phyloP scores from a whole-genome alignment of 2,797 vertebrate species.

The Mormyrus hasselquistii region DNA sequence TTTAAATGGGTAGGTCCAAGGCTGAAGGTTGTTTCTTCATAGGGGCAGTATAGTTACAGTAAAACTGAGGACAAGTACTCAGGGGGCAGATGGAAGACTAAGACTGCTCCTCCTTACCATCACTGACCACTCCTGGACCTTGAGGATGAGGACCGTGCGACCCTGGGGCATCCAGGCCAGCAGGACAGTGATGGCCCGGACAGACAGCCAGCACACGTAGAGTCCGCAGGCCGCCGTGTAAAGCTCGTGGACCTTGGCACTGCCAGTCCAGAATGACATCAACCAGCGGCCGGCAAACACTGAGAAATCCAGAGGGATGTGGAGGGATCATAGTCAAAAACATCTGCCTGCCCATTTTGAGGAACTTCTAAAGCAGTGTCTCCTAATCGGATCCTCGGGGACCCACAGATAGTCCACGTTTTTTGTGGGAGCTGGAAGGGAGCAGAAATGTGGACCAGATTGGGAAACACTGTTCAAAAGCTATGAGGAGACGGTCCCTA shows the following conservation, averaged over 20 bases:
- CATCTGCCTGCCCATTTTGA: background rate
- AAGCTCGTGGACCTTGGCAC: constrained; percentile 93
- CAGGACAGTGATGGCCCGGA: constrained; percentile 85
- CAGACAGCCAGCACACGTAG: constrained; percentile 94
- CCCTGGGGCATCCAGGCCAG: constrained; percentile 98
- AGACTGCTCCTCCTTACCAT: constrained; percentile 67
- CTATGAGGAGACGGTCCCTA: background rate
- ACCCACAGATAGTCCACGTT: background rate
- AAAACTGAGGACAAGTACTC: background rate
- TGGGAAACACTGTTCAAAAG: background rate
- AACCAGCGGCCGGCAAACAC: constrained; percentile 98
- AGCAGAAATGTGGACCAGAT: background rate
- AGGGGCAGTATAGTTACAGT: background rate
- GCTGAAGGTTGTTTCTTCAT: background rate
- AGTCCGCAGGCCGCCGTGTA: constrained; percentile 97
- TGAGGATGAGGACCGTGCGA: constrained; percentile 84
- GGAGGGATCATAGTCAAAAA: background rate
- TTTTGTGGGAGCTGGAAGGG: background rate
- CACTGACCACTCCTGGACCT: constrained; percentile 95
- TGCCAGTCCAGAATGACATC: constrained; percentile 99
- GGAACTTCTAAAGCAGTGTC: background rate
- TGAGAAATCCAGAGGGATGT: constrained; percentile 45
- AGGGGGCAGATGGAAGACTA: background rate
- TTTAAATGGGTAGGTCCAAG: background rate
- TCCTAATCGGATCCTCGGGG: background rate